These are phyloP conservation scores for Calidris pygmaea DNA, from an alignment of 2,113 vertebrate genomes.

Conservation along the genomic window DNA sequence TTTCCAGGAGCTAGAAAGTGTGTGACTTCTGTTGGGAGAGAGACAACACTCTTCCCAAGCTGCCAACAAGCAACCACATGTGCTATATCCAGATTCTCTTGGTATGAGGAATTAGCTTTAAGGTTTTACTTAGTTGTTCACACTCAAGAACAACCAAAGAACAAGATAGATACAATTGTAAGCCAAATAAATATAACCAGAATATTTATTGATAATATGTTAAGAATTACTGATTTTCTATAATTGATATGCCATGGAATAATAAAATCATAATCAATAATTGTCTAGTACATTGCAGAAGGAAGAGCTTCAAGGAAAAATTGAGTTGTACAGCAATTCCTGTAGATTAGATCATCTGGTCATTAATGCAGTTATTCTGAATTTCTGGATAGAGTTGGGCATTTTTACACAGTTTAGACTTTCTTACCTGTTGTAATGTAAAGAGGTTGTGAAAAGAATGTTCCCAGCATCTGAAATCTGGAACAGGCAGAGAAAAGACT, in stretches of 20 bases:
- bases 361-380: not conserved
- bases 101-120: not conserved
- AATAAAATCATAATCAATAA: not conserved
- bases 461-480: not conserved
- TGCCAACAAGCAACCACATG: not conserved
- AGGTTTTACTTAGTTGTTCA: not conserved
- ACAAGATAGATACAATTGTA: not conserved
- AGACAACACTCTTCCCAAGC: not conserved
- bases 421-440: not conserved
- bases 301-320: not conserved
- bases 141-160: not conserved
- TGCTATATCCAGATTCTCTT: not conserved
- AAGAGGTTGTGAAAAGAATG: not conserved
- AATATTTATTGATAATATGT: not conserved
- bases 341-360: not conserved
- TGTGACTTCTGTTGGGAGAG: not conserved
- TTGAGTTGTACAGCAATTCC: not conserved
- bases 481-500: not conserved
- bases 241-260: not conserved
- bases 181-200: not conserved
- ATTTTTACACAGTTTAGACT: not conserved
- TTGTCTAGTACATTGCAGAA: not conserved
- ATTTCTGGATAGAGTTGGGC: not conserved
- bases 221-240: not conserved
- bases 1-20: not conserved